phyloP scores from a whole-genome alignment of 2,797 vertebrate species.

The Aplochiton taeniatus region DNA sequence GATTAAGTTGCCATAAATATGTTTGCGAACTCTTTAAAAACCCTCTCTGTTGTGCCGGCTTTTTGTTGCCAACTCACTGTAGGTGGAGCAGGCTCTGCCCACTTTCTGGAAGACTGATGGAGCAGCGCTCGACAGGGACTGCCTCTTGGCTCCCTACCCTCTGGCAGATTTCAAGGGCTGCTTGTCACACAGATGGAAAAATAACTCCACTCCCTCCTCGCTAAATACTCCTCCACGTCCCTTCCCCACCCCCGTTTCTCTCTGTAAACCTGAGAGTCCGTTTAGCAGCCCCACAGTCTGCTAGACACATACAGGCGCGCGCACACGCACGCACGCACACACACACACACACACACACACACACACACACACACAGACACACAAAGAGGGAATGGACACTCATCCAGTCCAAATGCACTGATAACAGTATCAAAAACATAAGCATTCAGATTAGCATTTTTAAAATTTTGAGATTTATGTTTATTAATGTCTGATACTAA shows the following conservation, averaged over 20 bases:
- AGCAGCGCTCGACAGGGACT: conserved; percentile 61
- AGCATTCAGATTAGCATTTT: too few species aligned
- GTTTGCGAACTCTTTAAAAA: conserved; percentile 29
- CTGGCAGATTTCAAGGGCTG: conserved; percentile 68
- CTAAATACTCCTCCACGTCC: conserved; percentile 26
- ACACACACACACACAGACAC: too few species aligned
- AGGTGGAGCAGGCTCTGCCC: conserved; percentile 68
- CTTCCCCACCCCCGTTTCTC: not conserved
- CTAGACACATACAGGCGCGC: not conserved
- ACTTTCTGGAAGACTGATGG: conserved; percentile 73
- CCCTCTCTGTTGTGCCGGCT: conserved; percentile 36
- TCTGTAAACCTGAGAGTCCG: conserved; percentile 16
- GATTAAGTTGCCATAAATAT: conserved; percentile 28
- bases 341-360: too few species aligned
- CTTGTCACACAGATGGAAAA: conserved; percentile 75
- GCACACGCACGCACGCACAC: too few species aligned
- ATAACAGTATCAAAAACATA: too few species aligned
- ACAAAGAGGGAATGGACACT: not conserved
- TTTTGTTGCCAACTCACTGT: conserved; percentile 61
- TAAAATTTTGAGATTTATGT: too few species aligned
- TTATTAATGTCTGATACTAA: too few species aligned
- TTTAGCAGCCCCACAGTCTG: conserved; percentile 9
- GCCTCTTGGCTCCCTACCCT: conserved; percentile 63
- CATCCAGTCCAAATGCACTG: conserved; percentile 4
- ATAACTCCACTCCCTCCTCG: conserved; percentile 38